Conservation (phyloP, 2,797 vertebrate species). For the Fistularia commersonii region DNA sequence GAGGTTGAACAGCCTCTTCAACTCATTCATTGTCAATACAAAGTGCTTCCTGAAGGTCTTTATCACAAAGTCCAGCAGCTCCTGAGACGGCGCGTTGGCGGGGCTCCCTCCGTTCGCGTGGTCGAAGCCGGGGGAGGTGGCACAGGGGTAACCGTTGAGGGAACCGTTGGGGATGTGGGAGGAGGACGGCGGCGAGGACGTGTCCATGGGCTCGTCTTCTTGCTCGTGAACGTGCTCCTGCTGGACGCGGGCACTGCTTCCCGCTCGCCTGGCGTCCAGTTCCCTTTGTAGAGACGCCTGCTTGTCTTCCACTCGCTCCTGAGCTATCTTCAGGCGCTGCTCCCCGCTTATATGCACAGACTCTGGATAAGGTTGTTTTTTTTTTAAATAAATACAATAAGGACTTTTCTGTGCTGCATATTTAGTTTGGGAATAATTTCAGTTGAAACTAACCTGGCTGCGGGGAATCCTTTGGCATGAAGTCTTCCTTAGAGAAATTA, state of each 20-base stretch:
- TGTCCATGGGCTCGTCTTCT: slow-evolving; percentile 86
- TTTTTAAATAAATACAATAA: not conserved
- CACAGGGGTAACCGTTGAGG: slow-evolving; percentile 79
- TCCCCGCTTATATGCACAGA: slow-evolving; percentile 81
- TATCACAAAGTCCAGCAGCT: slow-evolving; percentile 88
- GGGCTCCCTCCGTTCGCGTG: slow-evolving; percentile 72
- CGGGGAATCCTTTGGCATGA: slow-evolving; percentile 82
- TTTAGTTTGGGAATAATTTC: not conserved
- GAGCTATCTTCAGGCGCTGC: slow-evolving; percentile 83
- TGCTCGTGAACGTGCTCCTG: slow-evolving; percentile 80
- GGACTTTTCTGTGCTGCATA: no score
- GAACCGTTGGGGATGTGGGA: slow-evolving; percentile 74
- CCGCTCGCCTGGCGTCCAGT: slow-evolving; percentile 62
- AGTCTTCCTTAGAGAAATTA: slow-evolving; percentile 87
- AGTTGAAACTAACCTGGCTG: slow-evolving; percentile 75
- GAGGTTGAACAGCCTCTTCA: slow-evolving; percentile 95
- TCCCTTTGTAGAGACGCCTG: slow-evolving; percentile 80
- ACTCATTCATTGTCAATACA: slow-evolving; percentile 93
- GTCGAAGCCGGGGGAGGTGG: slow-evolving; percentile 52
- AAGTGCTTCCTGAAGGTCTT: slow-evolving; percentile 89
- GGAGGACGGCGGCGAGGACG: slow-evolving; percentile 27
- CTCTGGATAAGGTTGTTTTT: slow-evolving; percentile 36
- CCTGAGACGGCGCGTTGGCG: slow-evolving; percentile 53
- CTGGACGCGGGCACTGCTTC: slow-evolving; percentile 71
- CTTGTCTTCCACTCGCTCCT: slow-evolving; percentile 78